These are phyloP conservation scores for Acheta domesticus DNA, from an alignment of 2,888 invertebrate genomes.

Conservation along the genomic window DNA sequence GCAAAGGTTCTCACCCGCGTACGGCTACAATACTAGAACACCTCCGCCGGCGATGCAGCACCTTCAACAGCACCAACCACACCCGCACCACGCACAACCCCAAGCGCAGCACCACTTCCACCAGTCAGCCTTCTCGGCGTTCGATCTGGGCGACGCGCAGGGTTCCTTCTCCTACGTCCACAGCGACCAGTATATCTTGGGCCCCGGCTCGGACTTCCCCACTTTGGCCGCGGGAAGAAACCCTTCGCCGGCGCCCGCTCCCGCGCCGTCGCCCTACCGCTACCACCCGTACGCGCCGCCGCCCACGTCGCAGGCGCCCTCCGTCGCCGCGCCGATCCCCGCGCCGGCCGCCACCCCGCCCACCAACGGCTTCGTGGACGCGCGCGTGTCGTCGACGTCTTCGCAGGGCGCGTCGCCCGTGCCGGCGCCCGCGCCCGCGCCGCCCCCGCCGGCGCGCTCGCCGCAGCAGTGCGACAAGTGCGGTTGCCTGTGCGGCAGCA, in stretches of 20 bases:
- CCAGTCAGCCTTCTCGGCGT: not conserved
- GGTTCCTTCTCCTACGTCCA: not conserved
- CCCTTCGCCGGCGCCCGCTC: constrained; percentile 50
- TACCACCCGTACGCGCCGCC: constrained; percentile 39
- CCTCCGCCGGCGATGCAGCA: constrained; percentile 38
- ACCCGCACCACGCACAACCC: constrained; percentile 37
- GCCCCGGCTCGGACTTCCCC: constrained; percentile 28
- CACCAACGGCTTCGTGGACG: constrained; percentile 42
- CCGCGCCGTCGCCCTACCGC: constrained; percentile 43
- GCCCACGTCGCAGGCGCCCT: constrained; percentile 21
- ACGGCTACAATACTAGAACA: not conserved
- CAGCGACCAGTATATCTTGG: constrained; percentile 28
- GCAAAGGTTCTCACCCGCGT: constrained; percentile 31
- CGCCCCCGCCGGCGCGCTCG: constrained; percentile 42
- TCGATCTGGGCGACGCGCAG: constrained; percentile 5
- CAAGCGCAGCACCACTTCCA: constrained; percentile 32
- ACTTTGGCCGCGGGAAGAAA: constrained; percentile 44
- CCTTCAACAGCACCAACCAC: constrained; percentile 38
- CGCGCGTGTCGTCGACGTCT: constrained; percentile 50
- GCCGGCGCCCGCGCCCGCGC: constrained; percentile 38
- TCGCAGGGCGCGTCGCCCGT: constrained; percentile 43
- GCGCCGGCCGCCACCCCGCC: not conserved
- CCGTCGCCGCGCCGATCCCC: not conserved
- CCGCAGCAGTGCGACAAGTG: constrained; percentile 81
- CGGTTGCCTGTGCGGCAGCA: constrained; percentile 73